phyloP scores from a whole-genome alignment of 1,140 invertebrate species.

The Brachionus rotundiformis region DNA sequence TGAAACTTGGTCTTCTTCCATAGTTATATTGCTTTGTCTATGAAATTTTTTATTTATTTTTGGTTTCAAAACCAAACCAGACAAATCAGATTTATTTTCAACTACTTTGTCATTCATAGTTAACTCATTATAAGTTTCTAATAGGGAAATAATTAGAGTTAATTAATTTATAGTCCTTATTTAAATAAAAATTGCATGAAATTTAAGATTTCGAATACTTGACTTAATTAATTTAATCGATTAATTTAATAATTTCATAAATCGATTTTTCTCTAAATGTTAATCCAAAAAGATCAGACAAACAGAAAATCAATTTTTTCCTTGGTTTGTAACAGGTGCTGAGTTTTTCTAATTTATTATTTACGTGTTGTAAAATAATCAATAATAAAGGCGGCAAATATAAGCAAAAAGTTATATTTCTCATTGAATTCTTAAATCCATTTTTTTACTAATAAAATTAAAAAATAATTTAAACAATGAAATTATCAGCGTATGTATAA shows the following conservation, averaged over 20 bases:
- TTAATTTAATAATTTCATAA: background rate
- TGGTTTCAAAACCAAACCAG: background rate
- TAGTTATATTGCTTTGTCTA: slow-evolving; percentile 8
- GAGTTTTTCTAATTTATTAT: slow-evolving; percentile 14
- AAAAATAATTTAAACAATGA: background rate
- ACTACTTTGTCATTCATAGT: slow-evolving; percentile 7
- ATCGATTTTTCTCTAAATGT: background rate
- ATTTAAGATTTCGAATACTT: slow-evolving; percentile 40
- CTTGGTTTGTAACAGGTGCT: slow-evolving; percentile 3
- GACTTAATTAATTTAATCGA: slow-evolving; percentile 26
- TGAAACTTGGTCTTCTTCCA: slow-evolving; percentile 28
- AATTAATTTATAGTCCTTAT: background rate
- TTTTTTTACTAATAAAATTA: background rate
- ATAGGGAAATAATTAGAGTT: background rate
- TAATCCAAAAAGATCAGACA: slow-evolving; percentile 8
- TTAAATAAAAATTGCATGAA: slow-evolving; percentile 40
- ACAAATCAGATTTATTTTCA: background rate
- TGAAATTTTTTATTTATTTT: slow-evolving; percentile 12
- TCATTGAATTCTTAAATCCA: background rate
- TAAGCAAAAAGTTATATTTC: background rate
- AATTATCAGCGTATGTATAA: background rate
- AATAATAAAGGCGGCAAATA: slow-evolving; percentile 12
- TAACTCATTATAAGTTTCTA: background rate
- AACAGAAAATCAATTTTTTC: background rate
- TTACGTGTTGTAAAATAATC: background rate